Base-by-base conservation (phyloP, 53 echinoderm and acorn worm genomes). In the Patiria pectinifera region DNA sequence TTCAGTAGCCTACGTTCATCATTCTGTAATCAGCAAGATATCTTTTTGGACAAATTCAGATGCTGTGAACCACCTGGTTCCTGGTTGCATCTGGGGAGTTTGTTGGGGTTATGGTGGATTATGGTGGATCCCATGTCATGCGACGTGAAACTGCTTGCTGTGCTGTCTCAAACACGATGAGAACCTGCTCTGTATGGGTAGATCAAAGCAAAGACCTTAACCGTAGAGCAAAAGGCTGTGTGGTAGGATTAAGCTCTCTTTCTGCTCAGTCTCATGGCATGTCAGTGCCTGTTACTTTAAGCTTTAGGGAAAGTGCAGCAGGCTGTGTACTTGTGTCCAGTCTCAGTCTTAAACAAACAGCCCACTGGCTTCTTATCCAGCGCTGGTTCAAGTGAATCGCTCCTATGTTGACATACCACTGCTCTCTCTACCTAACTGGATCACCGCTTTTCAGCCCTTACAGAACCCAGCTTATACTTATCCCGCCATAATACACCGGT, bases 281-380 rank as follows among this genome's bases (percentile, higher is more conserved):
- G 43, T 78, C 90, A 90, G 81, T 90, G 90, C 81, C 90, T 80
- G 90, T 90, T 90, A 81, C 90, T 90, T 66, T 81, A 90, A 81
- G 90, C 81, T 90, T 90, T 90, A 80, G 70, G 90, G 70, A 90
- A 90, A 90, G 90, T 90, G 90, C 90, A 90, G 80, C n/a, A 81
- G 80, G 90, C 90, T 81, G 90, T 90, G 75, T 76, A 90, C 77
- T 69, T 90, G 90, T 90, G 80, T 62, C 90, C 80, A 80, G 90
- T 90, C 77, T n/a, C 48, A 47, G 90, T 25, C 90, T 90, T 90
- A 90, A 90, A 90, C 90, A 90, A 90, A 90, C 90, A 90, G 25
- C 90, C 90, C 79, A 47, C 90, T 90, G 69, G 90, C 90, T 90
- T 90, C 81, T 90, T 81, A 80, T 81, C 66, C 90, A 90, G 90